Evolutionary conservation across 1,140 invertebrate species (phyloP), one percentile per base, ranked within the genome.

Genomic region (Drosophila virilis): DNA sequence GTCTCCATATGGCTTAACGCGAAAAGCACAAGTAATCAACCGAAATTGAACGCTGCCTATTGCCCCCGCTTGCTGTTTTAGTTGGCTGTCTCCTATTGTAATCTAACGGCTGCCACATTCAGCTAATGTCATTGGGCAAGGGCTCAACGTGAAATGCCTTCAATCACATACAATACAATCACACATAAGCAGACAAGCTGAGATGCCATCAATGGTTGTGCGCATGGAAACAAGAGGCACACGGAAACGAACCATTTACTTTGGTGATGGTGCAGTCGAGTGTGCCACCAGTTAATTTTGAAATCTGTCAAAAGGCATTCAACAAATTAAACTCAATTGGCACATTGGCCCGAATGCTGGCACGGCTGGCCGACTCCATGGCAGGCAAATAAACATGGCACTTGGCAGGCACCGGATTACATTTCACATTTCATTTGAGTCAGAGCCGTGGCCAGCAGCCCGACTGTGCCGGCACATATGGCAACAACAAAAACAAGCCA

Each of bases 301-400:
- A 72, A 84, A 89, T 88, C 84, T 88, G 84, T 88, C 84, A 88
- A 89, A 88, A 89, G 51, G 84, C 84, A 88, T 88, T 88, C 80
- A 78, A 69, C 84, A 77, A 89, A 88, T 88, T 89, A 88, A 88
- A 84, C 84, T 77, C 84, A 88, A 89, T 88, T 89, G 84, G 73
- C 84, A 75, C 60, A 62, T 77, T 67, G 71, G 68, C 51, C 57
- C 52, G 17, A 43, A 46, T 54, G 59, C 51, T 35, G 32, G 52
- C 55, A 17, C 17, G 33, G n/a, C 12, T 38, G 40, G 17, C 43
- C 38, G 57, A 40, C 50, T 46, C 45, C 43, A 32, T 58, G 74
- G 83, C 69, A 74, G 79, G 76, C 83, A 88, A 89, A 88, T 88
- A 88, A 88, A 89, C 83, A 88, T 88, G 83, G 76, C 79, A 83